Conservation (phyloP, 2,113 vertebrate species). For the Marmota flaviventris region DNA sequence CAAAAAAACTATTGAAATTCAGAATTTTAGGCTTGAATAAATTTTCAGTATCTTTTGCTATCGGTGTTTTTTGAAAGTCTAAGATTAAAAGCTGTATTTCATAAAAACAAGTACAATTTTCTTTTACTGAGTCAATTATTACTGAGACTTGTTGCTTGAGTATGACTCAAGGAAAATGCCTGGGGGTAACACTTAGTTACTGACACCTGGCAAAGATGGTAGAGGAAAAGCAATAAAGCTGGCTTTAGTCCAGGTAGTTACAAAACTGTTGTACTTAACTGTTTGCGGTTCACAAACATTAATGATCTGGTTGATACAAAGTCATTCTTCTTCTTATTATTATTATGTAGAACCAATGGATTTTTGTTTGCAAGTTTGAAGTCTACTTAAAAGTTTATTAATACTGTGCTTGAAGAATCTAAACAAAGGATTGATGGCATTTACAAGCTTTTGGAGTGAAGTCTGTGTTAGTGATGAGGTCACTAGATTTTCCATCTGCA, state of each 20-base stretch:
- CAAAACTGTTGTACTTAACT: neutral
- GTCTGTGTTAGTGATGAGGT: slow-evolving; percentile 28
- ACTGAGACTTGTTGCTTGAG: slow-evolving; percentile 64
- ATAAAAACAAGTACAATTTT: slow-evolving; percentile 57
- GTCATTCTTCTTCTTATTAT: neutral
- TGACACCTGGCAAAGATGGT: slow-evolving; percentile 52
- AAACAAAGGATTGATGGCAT: neutral
- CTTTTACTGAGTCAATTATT: slow-evolving; percentile 62
- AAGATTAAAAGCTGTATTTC: slow-evolving; percentile 50
- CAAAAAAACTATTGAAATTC: slow-evolving; percentile 9
- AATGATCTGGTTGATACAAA: slow-evolving; percentile 40
- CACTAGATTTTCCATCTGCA: slow-evolving; percentile 26
- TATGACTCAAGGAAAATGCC: neutral
- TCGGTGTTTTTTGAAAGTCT: slow-evolving; percentile 58
- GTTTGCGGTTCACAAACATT: slow-evolving; percentile 39
- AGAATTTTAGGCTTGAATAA: slow-evolving; percentile 56
- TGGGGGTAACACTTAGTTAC: slow-evolving; percentile 27
- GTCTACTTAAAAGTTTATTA: neutral
- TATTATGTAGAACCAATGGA: neutral
- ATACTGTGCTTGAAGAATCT: neutral
- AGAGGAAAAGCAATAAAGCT: slow-evolving; percentile 49
- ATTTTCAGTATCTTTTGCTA: neutral
- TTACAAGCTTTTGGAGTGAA: neutral
- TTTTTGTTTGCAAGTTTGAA: slow-evolving; percentile 59
- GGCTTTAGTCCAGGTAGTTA: slow-evolving; percentile 8